Base-by-base conservation (phyloP, 2,888 invertebrate genomes). In the Aricia artaxerxes region DNA sequence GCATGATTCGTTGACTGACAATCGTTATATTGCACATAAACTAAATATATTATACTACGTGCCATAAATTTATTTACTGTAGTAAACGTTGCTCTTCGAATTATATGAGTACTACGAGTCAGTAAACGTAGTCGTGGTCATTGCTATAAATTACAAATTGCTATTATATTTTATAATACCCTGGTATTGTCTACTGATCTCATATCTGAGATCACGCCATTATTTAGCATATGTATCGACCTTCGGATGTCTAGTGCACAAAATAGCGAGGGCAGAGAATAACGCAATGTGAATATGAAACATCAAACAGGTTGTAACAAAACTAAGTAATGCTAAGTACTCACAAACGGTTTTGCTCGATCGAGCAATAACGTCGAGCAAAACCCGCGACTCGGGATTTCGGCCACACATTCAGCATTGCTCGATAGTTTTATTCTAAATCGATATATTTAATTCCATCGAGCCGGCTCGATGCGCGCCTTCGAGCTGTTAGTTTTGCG, bases 221-320 rank as follows among this genome's bases (percentile, higher is more conserved):
- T 61, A 24, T n/a, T 61, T 24, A 61, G 61, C 61, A n/a, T 61
- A n/a, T 61, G 24, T 61, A 69, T 69, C 69, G 9, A 69, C 69
- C 69, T 69, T 69, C 35, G 35, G 7, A 4, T 38, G 69, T 64
- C 64, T 64, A 38, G 6, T 38, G 11, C 69, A 38, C 69, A 13
- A 69, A 69, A 69, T 69, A 69, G 35, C 69, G 38, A 69, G 35
- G 69, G 64, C 69, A 69, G 31, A 64, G 7, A 6, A 16, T 64
- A 64, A 64, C 24, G 24, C 9, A 24, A 24, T 61, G 1, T 60
- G 1, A 61, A 38, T 24, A 24, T 24, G 24, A 24, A 24, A 24
- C 24, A 24, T 24, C 24, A 24, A 24, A 24, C 24, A 24, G 24
- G 24, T 24, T 24, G 24, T 24, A 24, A 24, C 24, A 24, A 24